phyloP scores from a whole-genome alignment of 2,113 vertebrate genomes.

The Cranoglanis bouderius region DNA sequence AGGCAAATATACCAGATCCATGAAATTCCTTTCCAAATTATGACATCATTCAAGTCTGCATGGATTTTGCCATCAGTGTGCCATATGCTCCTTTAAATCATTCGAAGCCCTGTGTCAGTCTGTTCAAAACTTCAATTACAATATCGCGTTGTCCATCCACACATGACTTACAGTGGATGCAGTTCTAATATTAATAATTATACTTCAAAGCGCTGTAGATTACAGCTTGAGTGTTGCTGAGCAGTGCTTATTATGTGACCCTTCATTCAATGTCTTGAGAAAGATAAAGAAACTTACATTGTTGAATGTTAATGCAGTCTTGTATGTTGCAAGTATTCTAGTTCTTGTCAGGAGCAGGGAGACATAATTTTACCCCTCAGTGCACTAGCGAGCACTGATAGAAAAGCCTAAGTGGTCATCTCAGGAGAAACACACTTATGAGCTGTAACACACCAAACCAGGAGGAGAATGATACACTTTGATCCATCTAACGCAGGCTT shows the following conservation, averaged over 20 bases:
- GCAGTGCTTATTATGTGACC: not conserved
- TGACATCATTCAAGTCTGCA: constrained; percentile 7
- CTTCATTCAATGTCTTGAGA: constrained; percentile 20
- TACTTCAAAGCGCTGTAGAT: constrained; percentile 34
- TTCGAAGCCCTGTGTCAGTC: constrained; percentile 15
- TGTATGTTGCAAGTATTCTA: constrained; percentile 33
- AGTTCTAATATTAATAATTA: constrained; percentile 41
- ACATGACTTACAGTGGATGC: constrained; percentile 22
- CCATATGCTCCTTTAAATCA: constrained; percentile 40
- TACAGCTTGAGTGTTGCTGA: constrained; percentile 41
- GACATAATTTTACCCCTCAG: constrained; percentile 34
- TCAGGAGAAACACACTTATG: constrained; percentile 36
- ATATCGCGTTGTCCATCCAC: constrained; percentile 31
- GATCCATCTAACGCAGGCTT: constrained; percentile 19
- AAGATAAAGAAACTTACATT: constrained; percentile 28
- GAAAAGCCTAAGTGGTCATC: constrained; percentile 13
- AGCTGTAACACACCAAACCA: constrained; percentile 31
- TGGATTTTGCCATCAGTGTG: constrained; percentile 30
- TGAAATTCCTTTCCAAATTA: not conserved
- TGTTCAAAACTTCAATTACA: constrained; percentile 3
- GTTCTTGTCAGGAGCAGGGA: constrained; percentile 40
- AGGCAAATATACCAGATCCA: not conserved
- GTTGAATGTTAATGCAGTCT: constrained; percentile 44
- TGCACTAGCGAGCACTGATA: constrained; percentile 35
- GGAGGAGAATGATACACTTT: constrained; percentile 22